Evolutionary conservation across 2,113 vertebrate species (phyloP).

Genomic region (Xenopus borealis): DNA sequence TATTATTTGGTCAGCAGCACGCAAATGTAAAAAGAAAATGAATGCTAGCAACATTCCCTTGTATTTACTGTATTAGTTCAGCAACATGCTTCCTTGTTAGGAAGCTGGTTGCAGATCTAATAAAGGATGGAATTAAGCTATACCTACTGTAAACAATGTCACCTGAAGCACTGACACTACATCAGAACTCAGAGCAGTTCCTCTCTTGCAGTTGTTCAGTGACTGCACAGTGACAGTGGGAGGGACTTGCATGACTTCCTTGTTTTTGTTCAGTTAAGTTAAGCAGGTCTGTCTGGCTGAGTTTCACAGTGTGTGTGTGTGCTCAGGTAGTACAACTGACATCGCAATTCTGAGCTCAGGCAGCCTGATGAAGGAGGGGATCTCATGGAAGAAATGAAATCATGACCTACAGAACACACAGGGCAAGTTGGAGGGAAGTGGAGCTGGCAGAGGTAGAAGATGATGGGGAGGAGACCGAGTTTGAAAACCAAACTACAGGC

Average conservation of each 20-base stretch:
- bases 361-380: background rate
- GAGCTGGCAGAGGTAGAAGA: background rate
- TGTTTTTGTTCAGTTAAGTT: constrained; percentile 10
- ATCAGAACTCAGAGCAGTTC: background rate
- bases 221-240: constrained; percentile 14
- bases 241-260: constrained; percentile 20
- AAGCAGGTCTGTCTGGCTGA: constrained; percentile 21
- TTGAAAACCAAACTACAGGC: background rate
- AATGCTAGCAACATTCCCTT: too few species aligned
- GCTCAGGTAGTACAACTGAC: constrained; percentile 7
- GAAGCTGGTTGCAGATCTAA: too few species aligned
- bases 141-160: too few species aligned
- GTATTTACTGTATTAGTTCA: too few species aligned
- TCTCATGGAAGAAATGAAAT: constrained; percentile 16
- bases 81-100: too few species aligned
- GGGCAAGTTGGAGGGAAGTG: constrained; percentile 30
- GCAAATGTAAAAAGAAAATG: too few species aligned
- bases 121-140: too few species aligned
- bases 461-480: background rate
- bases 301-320: background rate
- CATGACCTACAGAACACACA: constrained; percentile 27
- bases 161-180: background rate
- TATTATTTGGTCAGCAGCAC: too few species aligned
- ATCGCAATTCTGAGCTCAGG: background rate
- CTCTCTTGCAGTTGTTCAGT: constrained; percentile 9